A percentile compares a stretch with the other conserved stretches of the same genome.
Evolutionary conservation across 2,888 invertebrate species (phyloP).

Genomic region (Luffia ferchaultella): DNA sequence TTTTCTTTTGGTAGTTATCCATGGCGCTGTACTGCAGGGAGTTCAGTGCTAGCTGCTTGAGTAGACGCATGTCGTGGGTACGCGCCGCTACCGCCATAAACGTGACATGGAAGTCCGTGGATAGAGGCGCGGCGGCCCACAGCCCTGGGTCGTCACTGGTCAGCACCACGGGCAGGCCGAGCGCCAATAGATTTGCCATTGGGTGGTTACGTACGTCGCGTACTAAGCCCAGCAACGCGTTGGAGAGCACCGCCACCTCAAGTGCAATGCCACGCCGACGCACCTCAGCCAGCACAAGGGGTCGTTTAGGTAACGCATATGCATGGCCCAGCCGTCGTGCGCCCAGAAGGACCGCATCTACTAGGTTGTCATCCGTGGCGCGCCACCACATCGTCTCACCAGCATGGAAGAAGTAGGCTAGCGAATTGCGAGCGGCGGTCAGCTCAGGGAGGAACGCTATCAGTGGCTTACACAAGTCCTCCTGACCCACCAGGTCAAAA

Average conservation of each 20-base stretch:
- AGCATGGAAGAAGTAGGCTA: slow-evolving; percentile 72
- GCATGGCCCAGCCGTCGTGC: slow-evolving; percentile 74
- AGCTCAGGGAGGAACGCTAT: slow-evolving; percentile 54
- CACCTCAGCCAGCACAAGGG: slow-evolving; percentile 52
- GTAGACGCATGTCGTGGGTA: slow-evolving; percentile 64
- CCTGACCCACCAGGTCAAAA: slow-evolving; percentile 76
- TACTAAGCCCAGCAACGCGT: slow-evolving; percentile 71
- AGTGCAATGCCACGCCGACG: slow-evolving; percentile 62
- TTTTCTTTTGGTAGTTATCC: slow-evolving; percentile 32
- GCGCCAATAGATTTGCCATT: slow-evolving; percentile 59
- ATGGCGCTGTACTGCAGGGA: slow-evolving; percentile 69
- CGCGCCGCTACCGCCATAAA: slow-evolving; percentile 72
- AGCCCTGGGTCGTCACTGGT: slow-evolving; percentile 74
- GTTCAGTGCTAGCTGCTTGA: slow-evolving; percentile 72
- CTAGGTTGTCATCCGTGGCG: slow-evolving; percentile 64
- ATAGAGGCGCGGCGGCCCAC: slow-evolving; percentile 69
- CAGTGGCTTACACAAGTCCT: slow-evolving; percentile 68
- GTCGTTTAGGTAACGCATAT: slow-evolving; percentile 71
- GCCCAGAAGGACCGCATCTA: slow-evolving; percentile 72
- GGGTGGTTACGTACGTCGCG: slow-evolving; percentile 74
- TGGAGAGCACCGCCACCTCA: slow-evolving; percentile 75
- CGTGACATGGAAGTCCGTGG: slow-evolving; percentile 73
- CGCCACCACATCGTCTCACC: slow-evolving; percentile 75
- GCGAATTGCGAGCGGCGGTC: slow-evolving; percentile 33
- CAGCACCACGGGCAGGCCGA: slow-evolving; percentile 69